These are phyloP conservation scores for Pavo muticus DNA, from an alignment of 2,113 vertebrate species.

Conservation along the genomic window DNA sequence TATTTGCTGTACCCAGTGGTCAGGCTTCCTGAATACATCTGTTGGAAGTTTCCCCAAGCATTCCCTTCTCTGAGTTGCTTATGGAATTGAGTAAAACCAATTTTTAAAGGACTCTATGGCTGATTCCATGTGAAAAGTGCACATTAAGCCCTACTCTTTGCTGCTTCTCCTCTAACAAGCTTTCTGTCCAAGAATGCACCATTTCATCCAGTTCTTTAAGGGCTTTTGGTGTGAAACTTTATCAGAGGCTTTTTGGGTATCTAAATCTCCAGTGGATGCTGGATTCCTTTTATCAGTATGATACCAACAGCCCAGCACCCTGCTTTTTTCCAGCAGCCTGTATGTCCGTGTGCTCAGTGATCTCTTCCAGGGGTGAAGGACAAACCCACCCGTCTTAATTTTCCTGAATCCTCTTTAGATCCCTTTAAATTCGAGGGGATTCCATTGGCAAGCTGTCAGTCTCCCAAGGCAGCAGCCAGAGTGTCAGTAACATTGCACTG, in stretches of 20 bases:
- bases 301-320: not conserved
- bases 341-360: not conserved
- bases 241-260: not conserved
- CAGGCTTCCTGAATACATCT: not conserved
- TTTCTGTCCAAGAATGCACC: not conserved
- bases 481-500: not conserved
- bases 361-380: not conserved
- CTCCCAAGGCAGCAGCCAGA: not conserved
- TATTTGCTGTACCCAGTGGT: not conserved
- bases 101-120: not conserved
- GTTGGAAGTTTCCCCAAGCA: not conserved
- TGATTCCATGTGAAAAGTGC: not conserved
- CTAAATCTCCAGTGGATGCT: not conserved
- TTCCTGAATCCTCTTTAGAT: not conserved
- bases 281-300: not conserved
- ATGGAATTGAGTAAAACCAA: not conserved
- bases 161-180: not conserved
- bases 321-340: not conserved
- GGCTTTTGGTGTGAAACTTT: not conserved
- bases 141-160: not conserved
- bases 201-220: not conserved
- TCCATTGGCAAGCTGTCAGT: not conserved
- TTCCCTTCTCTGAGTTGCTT: not conserved
- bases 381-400: not conserved
- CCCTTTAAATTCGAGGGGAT: not conserved